These are phyloP conservation scores for Chrysemys picta DNA, from an alignment of 2,113 vertebrate species.

Conservation along the genomic window DNA sequence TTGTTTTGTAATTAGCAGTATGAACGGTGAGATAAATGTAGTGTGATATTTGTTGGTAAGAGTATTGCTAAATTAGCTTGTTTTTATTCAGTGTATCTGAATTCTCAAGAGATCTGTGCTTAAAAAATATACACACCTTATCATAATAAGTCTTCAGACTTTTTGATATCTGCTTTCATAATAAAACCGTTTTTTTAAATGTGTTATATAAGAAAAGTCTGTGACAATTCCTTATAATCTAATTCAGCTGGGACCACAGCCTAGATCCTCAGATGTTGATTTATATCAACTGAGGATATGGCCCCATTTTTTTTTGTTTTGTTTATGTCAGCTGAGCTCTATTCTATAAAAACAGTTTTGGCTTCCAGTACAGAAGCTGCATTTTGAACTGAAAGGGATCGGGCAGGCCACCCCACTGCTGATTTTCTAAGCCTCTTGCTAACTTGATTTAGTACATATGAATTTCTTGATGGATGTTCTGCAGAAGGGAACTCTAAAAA, in stretches of 20 bases:
- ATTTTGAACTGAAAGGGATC: neutral
- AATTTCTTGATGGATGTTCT: slow-evolving; percentile 7
- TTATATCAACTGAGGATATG: neutral
- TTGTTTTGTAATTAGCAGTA: slow-evolving; percentile 44
- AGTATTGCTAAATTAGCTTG: slow-evolving; percentile 3
- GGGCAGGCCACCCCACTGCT: neutral
- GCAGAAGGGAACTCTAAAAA: neutral
- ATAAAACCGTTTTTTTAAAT: slow-evolving; percentile 19
- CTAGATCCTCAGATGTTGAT: neutral
- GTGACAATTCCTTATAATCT: neutral
- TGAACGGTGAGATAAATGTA: slow-evolving; percentile 58
- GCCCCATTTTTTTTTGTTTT: neutral
- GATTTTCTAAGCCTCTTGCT: slow-evolving; percentile 1
- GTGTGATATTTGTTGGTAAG: slow-evolving; percentile 40
- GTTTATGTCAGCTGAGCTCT: neutral
- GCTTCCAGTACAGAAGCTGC: neutral
- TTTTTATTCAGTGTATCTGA: slow-evolving; percentile 23
- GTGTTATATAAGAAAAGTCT: slow-evolving; percentile 31
- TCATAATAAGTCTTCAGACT: neutral
- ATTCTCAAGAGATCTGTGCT: slow-evolving; percentile 19
- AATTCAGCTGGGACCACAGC: neutral
- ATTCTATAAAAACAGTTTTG: neutral
- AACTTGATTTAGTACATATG: neutral
- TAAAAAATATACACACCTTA: neutral
- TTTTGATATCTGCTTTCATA: slow-evolving; percentile 14